Percentiles rank a stretch among this genome's conserved stretches.
Evolutionary conservation across 1,140 invertebrate species (phyloP).

Genomic region (Atopsyche davidsoni): DNA sequence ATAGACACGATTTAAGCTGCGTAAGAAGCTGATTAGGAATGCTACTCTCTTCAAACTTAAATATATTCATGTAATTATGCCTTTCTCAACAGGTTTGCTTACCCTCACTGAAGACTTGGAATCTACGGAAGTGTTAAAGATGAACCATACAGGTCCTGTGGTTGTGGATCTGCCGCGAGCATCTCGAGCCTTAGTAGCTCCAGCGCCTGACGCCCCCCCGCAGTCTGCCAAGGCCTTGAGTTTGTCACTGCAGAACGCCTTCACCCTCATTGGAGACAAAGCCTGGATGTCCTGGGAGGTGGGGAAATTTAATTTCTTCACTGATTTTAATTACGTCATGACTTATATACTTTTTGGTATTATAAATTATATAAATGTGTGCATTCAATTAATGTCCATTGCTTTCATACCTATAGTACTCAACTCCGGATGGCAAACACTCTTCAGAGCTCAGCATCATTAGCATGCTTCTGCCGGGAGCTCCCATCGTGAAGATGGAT

Average conservation of each 20-base stretch:
- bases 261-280: constrained; percentile 32
- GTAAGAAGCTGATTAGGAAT: no score
- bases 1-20: no score
- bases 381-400: not conserved
- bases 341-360: constrained; percentile 1
- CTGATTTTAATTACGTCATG: not conserved
- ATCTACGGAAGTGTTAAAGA: constrained; percentile 32
- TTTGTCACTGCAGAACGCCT: constrained; percentile 29
- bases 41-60: no score
- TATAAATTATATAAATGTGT: no score
- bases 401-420: constrained; percentile 22
- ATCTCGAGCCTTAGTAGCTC: constrained; percentile 22
- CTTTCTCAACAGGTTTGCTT: constrained; percentile 31
- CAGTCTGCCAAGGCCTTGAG: constrained; percentile 23
- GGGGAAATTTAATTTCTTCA: constrained; percentile 15
- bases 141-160: constrained; percentile 34
- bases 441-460: constrained; percentile 54
- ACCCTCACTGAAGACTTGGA: constrained; percentile 36
- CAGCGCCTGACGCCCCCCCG: constrained; percentile 18
- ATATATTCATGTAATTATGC: no score
- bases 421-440: constrained; percentile 23
- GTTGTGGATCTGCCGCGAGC: constrained; percentile 38
- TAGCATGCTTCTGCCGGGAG: constrained; percentile 65
- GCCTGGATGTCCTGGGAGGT: constrained; percentile 47
- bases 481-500: constrained; percentile 57